These are phyloP conservation scores for Baryphthengus martii DNA, from an alignment of 2,113 vertebrate genomes.

Conservation along the genomic window DNA sequence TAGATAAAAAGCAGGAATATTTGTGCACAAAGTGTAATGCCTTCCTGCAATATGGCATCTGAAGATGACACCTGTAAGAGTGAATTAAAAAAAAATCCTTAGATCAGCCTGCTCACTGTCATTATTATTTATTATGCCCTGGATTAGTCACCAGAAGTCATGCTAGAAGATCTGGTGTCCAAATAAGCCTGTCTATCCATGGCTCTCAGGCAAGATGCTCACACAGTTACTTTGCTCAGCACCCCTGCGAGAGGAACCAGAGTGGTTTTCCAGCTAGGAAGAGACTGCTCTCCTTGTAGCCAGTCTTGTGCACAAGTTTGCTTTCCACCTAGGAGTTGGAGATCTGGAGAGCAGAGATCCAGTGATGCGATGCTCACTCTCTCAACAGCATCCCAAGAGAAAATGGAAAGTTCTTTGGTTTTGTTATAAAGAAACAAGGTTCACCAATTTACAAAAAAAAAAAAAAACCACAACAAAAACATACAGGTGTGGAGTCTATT, in stretches of 20 bases:
- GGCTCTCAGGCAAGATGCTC: not conserved
- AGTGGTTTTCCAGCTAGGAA: not conserved
- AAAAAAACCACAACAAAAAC: no score
- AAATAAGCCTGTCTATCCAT: not conserved
- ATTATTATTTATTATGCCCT: not conserved
- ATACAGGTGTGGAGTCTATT: not conserved
- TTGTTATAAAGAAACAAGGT: not conserved
- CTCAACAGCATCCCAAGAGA: not conserved
- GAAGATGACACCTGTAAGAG: not conserved
- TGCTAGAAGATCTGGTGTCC: not conserved
- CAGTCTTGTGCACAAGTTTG: not conserved
- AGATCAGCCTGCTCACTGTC: not conserved
- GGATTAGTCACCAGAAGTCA: not conserved
- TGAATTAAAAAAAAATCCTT: not conserved
- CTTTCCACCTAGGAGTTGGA: not conserved
- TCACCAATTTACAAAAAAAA: not conserved
- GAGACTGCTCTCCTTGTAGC: not conserved
- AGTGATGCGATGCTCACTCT: not conserved
- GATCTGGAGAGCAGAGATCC: not conserved
- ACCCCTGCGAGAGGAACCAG: not conserved
- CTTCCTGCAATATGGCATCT: not conserved
- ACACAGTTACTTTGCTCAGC: not conserved
- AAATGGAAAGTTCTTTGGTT: not conserved
- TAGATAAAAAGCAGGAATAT: not conserved
- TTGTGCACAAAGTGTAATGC: not conserved